These are phyloP conservation scores for Hemitrygon akajei DNA, from an alignment of 2,797 vertebrate genomes.

Conservation along the genomic window DNA sequence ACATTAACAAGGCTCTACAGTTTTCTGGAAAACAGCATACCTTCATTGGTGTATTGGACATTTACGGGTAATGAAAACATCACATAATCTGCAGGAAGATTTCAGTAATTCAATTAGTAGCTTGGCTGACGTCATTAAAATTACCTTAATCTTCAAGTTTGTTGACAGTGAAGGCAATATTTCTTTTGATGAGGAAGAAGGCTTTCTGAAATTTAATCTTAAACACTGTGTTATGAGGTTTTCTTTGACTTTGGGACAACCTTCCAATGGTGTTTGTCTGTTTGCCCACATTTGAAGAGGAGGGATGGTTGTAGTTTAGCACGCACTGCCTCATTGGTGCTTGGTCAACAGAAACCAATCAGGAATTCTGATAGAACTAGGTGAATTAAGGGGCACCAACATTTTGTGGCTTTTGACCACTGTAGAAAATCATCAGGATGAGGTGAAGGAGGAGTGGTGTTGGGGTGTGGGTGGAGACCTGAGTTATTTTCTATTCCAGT, in stretches of 20 bases:
- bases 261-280: background rate
- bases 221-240: background rate
- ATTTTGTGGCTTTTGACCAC: no score
- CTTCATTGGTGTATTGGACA: constrained; percentile 97
- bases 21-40: constrained; percentile 79
- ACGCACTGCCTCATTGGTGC: background rate
- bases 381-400: background rate
- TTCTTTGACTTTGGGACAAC: background rate
- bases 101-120: background rate
- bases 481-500: background rate
- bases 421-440: background rate
- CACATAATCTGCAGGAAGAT: background rate
- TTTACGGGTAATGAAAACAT: constrained; percentile 77
- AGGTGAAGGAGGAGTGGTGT: background rate
- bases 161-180: background rate
- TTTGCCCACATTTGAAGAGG: background rate
- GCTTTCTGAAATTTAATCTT: background rate
- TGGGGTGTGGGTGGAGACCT: background rate
- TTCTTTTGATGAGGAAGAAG: background rate
- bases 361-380: background rate
- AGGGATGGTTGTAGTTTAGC: background rate
- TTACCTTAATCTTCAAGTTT: background rate
- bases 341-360: background rate
- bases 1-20: constrained; percentile 77
- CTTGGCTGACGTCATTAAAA: background rate